Percentiles rank a stretch among this genome's conserved stretches.
Evolutionary conservation across 2,888 invertebrate species (phyloP).

Genomic region (Megastigmus dorsalis): DNA sequence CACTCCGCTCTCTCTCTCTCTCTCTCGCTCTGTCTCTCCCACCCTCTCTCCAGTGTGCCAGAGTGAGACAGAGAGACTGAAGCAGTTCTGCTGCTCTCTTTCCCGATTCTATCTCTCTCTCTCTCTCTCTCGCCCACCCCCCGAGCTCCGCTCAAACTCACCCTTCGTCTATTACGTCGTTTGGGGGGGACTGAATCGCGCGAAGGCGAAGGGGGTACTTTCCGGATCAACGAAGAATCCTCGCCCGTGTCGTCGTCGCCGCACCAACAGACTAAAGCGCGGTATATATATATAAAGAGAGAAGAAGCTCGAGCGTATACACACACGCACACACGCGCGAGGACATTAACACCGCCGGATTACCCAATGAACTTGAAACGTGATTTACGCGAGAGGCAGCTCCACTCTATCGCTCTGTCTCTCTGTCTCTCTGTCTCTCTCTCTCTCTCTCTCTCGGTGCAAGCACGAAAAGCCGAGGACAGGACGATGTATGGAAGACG

Average conservation of each 20-base stretch:
- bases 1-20: constrained; percentile 57
- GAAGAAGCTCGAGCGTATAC: constrained; percentile 59
- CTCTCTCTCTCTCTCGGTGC: too few relatives aligned
- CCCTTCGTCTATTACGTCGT: constrained; percentile 58
- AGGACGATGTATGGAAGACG: constrained; percentile 39
- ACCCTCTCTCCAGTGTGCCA: too few relatives aligned
- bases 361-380: constrained; percentile 72
- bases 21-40: too few relatives aligned
- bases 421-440: too few relatives aligned
- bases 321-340: constrained; percentile 65
- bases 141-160: too few relatives aligned
- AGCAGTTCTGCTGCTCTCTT: too few relatives aligned
- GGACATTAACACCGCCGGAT: constrained; percentile 72
- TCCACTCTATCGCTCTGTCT: too few relatives aligned
- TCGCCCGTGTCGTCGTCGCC: constrained; percentile 58
- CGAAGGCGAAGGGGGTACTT: constrained; percentile 60
- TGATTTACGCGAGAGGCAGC: constrained; percentile 64
- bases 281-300: constrained; percentile 47
- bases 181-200: constrained; percentile 60
- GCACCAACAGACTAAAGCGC: constrained; percentile 21
- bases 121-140: too few relatives aligned
- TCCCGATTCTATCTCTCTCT: too few relatives aligned
- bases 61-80: too few relatives aligned
- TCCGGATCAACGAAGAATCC: constrained; percentile 66
- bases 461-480: constrained; percentile 30